Base-by-base conservation (phyloP, 2,113 vertebrate genomes). In the Aspidoscelis tigris region DNA sequence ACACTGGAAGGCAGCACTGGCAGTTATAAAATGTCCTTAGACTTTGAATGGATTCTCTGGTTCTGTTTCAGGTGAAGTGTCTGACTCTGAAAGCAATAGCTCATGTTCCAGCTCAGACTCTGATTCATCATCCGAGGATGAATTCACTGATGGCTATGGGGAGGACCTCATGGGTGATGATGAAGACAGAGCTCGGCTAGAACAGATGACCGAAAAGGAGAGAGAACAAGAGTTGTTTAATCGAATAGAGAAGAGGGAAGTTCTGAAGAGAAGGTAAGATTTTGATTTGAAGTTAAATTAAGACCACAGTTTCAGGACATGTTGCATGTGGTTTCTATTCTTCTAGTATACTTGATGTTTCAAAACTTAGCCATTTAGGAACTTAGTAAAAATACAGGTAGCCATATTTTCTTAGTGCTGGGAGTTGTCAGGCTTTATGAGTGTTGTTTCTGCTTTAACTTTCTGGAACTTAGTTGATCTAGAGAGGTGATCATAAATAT, bases 191-290 rank as follows among this genome's bases (percentile, higher is more conserved):
- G 98, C 98, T 78, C 96, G 98, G 2, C 95, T 99, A 90, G 98
- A 99, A 84, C 98, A 99, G 95, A 99, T 99, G 99, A 99, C 99
- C 0, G 99, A 99, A 93, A 99, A 99, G 87, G 99, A 99, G 91
- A 93, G 99, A 47, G 99, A 99, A 44, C 99, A 99, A 86, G 99
- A 99, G 86, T 96, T 99, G 39, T 99, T 99, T 92, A 99, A 99
- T 89, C 95, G 98, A 86, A 99, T 99, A 79, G 99, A 99, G 93
- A 99, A 99, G 91, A 95, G 98, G 94, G 99, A 99, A 94, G 99
- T 99, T 90, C 95, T 99, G 10, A 99, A 99, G 91, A 98, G 98
- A 95, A 98, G 99, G 99, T 99, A 88, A 95, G 93, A 55, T 86
- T 77, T 65, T 73, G 69, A 41, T 53, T 79, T 33, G 5, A 71